These are phyloP conservation scores for Bagarius yarrelli DNA, from an alignment of 2,113 vertebrate genomes.

Conservation along the genomic window DNA sequence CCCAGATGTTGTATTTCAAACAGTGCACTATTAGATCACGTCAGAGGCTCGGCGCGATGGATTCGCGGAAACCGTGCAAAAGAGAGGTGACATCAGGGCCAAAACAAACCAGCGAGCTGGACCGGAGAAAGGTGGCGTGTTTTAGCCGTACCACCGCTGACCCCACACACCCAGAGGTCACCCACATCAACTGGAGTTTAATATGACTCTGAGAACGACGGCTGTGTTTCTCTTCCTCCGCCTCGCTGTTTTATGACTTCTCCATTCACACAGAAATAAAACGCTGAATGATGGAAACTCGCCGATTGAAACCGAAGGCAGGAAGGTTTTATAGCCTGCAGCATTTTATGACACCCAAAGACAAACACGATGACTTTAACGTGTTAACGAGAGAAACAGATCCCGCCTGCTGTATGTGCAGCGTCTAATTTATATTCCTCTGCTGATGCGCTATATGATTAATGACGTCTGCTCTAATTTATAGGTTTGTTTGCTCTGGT, in stretches of 20 bases:
- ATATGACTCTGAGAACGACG: conserved; percentile 18
- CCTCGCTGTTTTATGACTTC: conserved; percentile 23
- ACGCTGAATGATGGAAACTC: conserved; percentile 28
- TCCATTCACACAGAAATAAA: conserved; percentile 22
- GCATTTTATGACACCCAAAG: conserved; percentile 31
- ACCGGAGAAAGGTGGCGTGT: conserved; percentile 41
- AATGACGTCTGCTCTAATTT: neutral
- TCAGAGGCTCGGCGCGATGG: conserved; percentile 38
- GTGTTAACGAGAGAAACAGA: conserved; percentile 3
- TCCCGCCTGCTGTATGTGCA: neutral
- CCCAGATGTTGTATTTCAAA: conserved; percentile 51
- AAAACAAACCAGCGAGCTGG: conserved; percentile 46
- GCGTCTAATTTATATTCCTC: neutral
- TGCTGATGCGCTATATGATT: neutral
- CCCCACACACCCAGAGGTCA: conserved; percentile 34
- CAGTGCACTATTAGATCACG: conserved; percentile 41
- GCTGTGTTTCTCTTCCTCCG: neutral
- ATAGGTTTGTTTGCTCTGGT: neutral
- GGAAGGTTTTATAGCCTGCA: conserved; percentile 31
- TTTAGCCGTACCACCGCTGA: conserved; percentile 42
- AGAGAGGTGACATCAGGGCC: conserved; percentile 30
- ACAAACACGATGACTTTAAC: conserved; percentile 26
- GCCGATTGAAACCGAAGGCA: neutral
- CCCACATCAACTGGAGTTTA: conserved; percentile 23
- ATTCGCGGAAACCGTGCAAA: conserved; percentile 52